These are phyloP conservation scores for Stegana nigrithorax DNA, from an alignment of 2,888 invertebrate species.

Conservation along the genomic window DNA sequence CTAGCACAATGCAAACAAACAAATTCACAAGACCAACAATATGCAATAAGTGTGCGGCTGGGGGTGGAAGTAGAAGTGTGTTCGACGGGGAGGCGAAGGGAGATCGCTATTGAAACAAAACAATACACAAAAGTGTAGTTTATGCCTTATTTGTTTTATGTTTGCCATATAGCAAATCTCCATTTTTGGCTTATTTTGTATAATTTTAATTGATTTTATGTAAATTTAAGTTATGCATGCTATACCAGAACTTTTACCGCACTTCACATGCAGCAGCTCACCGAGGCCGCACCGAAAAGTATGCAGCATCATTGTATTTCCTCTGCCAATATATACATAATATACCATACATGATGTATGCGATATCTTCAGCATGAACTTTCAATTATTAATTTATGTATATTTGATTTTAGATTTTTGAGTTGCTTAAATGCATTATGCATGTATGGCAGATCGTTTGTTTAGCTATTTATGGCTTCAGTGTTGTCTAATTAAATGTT, in stretches of 20 bases:
- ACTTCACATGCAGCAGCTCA: conserved; percentile 20
- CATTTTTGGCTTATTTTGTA: conserved; percentile 28
- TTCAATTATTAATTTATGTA: background rate
- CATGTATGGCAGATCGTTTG: background rate
- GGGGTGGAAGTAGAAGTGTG: no score
- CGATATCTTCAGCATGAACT: background rate
- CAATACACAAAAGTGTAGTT: no score
- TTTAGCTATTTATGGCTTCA: background rate
- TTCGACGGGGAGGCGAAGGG: no score
- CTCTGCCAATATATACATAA: conserved; percentile 4
- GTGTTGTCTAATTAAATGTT: background rate
- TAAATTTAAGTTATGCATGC: conserved; percentile 43
- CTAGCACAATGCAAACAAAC: background rate
- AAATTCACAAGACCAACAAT: background rate
- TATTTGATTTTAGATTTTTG: conserved; percentile 1
- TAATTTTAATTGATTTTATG: conserved; percentile 56
- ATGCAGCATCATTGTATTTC: no score
- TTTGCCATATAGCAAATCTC: conserved; percentile 14
- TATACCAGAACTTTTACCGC: conserved; percentile 19
- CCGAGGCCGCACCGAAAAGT: background rate
- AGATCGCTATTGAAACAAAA: no score
- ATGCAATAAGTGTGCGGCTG: no score
- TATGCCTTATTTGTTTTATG: conserved; percentile 4
- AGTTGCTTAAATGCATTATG: conserved; percentile 1
- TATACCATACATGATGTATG: background rate